These are phyloP conservation scores for Argyrosomus regius DNA, from an alignment of 2,797 vertebrate genomes.

Conservation along the genomic window DNA sequence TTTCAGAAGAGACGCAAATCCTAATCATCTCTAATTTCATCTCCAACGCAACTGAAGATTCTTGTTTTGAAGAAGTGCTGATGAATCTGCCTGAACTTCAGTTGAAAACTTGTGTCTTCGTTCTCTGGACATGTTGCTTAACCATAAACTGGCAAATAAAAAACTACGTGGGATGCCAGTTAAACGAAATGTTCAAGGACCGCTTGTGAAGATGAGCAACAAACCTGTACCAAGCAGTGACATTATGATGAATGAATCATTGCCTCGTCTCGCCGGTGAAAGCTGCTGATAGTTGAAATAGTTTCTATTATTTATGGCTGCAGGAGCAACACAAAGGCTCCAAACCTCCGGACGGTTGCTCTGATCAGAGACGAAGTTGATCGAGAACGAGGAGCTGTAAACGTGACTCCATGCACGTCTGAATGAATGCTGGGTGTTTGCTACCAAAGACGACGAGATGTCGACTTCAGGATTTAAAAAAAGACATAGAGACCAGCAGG, in stretches of 20 bases:
- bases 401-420: background rate
- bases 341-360: background rate
- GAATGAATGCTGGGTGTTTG: background rate
- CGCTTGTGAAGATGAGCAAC: background rate
- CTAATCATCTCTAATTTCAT: background rate
- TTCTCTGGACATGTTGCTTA: background rate
- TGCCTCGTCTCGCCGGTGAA: conserved; percentile 14
- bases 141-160: background rate
- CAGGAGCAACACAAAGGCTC: conserved; percentile 38
- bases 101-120: too few species aligned
- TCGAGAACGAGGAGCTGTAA: background rate
- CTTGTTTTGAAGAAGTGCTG: too few species aligned
- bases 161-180: too few species aligned
- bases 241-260: conserved; percentile 31
- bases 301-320: conserved; percentile 41
- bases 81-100: too few species aligned
- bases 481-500: conserved; percentile 27
- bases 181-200: too few species aligned
- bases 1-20: conserved; percentile 16
- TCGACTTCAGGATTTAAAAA: background rate
- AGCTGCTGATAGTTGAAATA: conserved; percentile 39
- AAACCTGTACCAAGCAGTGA: background rate
- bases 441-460: background rate
- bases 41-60: too few species aligned
- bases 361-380: background rate